Base-by-base conservation (phyloP, 2,113 vertebrate species). In the Istiophorus platypterus region DNA sequence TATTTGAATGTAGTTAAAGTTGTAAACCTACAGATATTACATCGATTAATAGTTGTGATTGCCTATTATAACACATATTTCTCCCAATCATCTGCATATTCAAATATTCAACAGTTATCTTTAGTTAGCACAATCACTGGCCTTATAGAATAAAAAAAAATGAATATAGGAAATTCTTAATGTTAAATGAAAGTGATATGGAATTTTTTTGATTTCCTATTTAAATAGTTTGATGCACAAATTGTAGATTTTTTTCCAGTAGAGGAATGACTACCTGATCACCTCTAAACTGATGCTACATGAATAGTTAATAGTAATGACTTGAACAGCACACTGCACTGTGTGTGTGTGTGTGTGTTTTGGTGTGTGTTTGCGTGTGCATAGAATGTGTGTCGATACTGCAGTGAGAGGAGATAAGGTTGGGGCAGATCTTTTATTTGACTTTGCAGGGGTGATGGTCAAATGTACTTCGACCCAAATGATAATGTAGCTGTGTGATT, bases 361-460 rank as follows among this genome's bases (percentile, higher is more conserved):
- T 37, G n/a, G 8, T 24, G 10, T 17, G 67, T 22, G 54, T 42
- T 37, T 37, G 41, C 27, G 39, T 12, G 37, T n/a, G 62, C 59
- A 5, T 7, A n/a, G 6, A 11, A 12, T 57, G 54, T 41, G 17
- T 49, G 54, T 78, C 22, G 12, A 49, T 70, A 5, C 49, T 37
- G 54, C 18, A 2, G 14, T 29, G 26, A 62, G 37, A 31, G 41
- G n/a, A 52, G 61, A 70, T 52, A 29, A 75, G 3, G 31, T 34
- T 34, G 31, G 31, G 78, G 67, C 66, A 58, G 72, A 75, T 71
- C 63, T 81, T 70, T 59, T 58, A 58, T 88, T 88, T 91, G 86
- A 87, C 88, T 85, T 92, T 91, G 80, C 69, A 51, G 69, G 45
- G 66, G 58, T 78, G 78, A 54, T 71, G 85, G 85, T 91, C 85